A percentile compares a stretch with the other conserved stretches of the same genome.
These are phyloP conservation scores for Listrodromus nycthemerus DNA, from an alignment of 2,888 invertebrate genomes.

Conservation along the genomic window DNA sequence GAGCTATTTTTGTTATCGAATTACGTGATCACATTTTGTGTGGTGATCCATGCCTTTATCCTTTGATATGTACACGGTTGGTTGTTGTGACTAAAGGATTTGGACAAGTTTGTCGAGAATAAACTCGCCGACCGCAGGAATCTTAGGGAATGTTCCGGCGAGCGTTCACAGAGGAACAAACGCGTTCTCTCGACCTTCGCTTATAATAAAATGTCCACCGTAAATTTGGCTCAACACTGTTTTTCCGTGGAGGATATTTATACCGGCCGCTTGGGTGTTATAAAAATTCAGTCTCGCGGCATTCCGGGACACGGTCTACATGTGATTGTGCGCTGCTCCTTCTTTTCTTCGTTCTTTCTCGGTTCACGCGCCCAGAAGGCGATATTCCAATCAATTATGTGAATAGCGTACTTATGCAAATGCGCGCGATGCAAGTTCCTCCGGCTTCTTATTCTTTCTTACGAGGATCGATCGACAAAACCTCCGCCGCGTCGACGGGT, in stretches of 20 bases:
- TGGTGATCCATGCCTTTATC: too few species aligned
- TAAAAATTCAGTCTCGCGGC: slow-evolving; percentile 4
- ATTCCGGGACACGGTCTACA: slow-evolving; percentile 18
- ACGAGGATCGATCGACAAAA: slow-evolving; percentile 53
- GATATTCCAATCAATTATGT: slow-evolving; percentile 63
- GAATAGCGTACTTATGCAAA: slow-evolving; percentile 64
- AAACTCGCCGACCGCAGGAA: too few species aligned
- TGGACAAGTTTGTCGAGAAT: too few species aligned
- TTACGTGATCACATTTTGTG: too few species aligned
- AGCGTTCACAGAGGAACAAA: not conserved
- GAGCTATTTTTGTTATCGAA: too few species aligned
- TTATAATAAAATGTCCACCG: slow-evolving; percentile 38
- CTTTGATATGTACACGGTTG: too few species aligned
- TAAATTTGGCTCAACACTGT: slow-evolving; percentile 53
- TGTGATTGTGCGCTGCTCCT: not conserved
- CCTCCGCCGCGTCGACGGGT: slow-evolving; percentile 41
- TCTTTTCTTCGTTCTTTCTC: not conserved
- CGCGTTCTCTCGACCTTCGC: slow-evolving; percentile 6
- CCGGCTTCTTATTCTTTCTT: slow-evolving; percentile 24
- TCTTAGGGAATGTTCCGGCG: too few species aligned
- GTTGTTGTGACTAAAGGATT: too few species aligned
- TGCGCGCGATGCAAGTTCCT: slow-evolving; percentile 28
- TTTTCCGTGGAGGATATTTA: slow-evolving; percentile 37
- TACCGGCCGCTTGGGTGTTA: slow-evolving; percentile 22
- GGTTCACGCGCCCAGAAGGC: slow-evolving; percentile 39